These are phyloP conservation scores for Berghia stephanieae DNA, from an alignment of 1,140 invertebrate species.

Conservation along the genomic window DNA sequence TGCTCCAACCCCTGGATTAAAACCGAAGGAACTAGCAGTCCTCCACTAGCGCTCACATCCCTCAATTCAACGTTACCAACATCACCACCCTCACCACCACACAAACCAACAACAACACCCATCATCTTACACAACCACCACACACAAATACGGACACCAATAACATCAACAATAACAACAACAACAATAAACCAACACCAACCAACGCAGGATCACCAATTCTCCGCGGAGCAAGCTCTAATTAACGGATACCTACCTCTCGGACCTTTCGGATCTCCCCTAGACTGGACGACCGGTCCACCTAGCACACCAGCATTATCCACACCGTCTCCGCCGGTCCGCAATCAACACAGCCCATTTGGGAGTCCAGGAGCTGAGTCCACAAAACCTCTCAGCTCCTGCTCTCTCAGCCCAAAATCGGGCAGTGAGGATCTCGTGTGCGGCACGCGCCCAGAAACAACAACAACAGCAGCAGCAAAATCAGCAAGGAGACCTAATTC, in stretches of 20 bases:
- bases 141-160: not conserved
- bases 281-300: slow-evolving; percentile 14
- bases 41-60: too few relatives aligned
- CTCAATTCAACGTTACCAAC: not conserved
- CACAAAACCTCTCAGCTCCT: slow-evolving; percentile 14
- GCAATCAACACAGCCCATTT: slow-evolving; percentile 29
- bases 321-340: slow-evolving; percentile 29
- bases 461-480: slow-evolving; percentile 15
- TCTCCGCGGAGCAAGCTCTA: not conserved
- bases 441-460: too few relatives aligned
- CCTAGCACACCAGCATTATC: slow-evolving; percentile 20
- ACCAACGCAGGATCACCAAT: slow-evolving; percentile 1
- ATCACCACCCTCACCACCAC: not conserved
- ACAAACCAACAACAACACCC: slow-evolving; percentile 4
- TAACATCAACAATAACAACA: not conserved
- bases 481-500: not conserved
- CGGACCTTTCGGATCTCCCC: not conserved
- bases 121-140: slow-evolving; percentile 18
- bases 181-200: not conserved
- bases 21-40: too few relatives aligned
- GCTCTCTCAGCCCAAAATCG: slow-evolving; percentile 23
- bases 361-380: slow-evolving; percentile 30
- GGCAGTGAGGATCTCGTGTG: slow-evolving; percentile 22
- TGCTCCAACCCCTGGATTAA: not conserved
- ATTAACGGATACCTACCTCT: not conserved